Evolutionary conservation across 1,140 invertebrate genomes (phyloP).

Genomic region (Aphidius ervi): DNA sequence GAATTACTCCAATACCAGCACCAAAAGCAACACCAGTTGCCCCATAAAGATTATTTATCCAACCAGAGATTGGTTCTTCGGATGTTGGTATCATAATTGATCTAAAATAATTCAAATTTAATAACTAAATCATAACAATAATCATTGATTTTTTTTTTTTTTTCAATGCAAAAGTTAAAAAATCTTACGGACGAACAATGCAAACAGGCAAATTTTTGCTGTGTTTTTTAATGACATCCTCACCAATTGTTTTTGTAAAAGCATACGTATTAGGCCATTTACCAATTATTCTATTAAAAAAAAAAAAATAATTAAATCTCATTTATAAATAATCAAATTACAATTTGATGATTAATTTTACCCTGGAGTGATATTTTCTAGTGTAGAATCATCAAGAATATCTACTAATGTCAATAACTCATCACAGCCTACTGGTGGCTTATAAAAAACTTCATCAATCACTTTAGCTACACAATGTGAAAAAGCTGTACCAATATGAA

Average conservation of each 20-base stretch:
- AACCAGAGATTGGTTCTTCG: conserved; percentile 68
- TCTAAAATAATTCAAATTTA: no score
- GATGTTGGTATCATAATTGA: conserved; percentile 73
- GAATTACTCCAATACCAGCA: conserved; percentile 70
- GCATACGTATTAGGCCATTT: conserved; percentile 84
- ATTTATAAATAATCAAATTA: conserved; percentile 4
- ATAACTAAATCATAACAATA: no score
- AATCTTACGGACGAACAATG: conserved; percentile 60
- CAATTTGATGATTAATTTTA: conserved; percentile 34
- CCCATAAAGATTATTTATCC: conserved; percentile 87
- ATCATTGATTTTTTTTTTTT: no score
- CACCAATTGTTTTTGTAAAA: conserved; percentile 79
- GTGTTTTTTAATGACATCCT: conserved; percentile 66
- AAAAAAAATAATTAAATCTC: conserved; percentile 41
- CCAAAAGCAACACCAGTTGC: conserved; percentile 64
- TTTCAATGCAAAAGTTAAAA: no score
- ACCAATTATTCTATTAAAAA: conserved; percentile 57
- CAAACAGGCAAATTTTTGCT: conserved; percentile 67
- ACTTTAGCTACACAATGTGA: conserved; percentile 59
- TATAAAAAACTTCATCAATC: conserved; percentile 62
- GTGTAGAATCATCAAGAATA: conserved; percentile 41
- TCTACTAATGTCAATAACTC: conserved; percentile 49
- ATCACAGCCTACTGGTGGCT: conserved; percentile 46
- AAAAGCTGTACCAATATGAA: conserved; percentile 65
- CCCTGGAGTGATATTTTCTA: conserved; percentile 45